Conservation (phyloP, 2,113 vertebrate species). For the Delphinus delphis region DNA sequence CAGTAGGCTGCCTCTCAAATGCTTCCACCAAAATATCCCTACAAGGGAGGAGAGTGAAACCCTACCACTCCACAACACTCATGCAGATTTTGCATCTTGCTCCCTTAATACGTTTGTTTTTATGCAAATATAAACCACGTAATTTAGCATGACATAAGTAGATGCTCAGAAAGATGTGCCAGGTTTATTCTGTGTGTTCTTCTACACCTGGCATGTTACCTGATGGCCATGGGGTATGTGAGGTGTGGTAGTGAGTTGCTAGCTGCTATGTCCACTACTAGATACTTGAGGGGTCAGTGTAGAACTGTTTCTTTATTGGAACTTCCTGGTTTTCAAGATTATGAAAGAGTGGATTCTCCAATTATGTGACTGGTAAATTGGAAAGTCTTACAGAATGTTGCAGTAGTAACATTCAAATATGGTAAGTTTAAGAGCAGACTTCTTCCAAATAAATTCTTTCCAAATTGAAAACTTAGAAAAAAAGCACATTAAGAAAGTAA, state of each 20-base stretch:
- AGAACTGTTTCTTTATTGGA: neutral
- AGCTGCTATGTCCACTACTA: neutral
- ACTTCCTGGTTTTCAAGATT: neutral
- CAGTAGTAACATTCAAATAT: neutral
- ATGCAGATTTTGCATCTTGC: neutral
- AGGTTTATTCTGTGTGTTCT: neutral
- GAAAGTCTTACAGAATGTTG: neutral
- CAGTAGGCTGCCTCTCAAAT: neutral
- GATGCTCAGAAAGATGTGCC: neutral
- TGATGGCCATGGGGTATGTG: neutral
- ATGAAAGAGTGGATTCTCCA: neutral
- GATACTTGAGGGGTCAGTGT: neutral
- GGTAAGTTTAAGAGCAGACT: neutral
- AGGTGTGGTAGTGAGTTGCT: neutral
- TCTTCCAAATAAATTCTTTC: neutral
- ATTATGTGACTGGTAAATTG: neutral
- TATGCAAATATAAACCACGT: neutral
- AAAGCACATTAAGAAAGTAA: neutral
- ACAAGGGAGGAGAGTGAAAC: neutral
- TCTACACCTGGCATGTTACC: neutral
- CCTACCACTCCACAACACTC: neutral
- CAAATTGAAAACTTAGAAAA: neutral
- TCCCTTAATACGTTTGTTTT: neutral
- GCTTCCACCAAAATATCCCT: neutral
- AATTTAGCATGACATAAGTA: neutral